Evolutionary conservation across 2,888 invertebrate species (phyloP), one percentile per base, ranked within the genome.

Genomic region (Tiliacea citrago): DNA sequence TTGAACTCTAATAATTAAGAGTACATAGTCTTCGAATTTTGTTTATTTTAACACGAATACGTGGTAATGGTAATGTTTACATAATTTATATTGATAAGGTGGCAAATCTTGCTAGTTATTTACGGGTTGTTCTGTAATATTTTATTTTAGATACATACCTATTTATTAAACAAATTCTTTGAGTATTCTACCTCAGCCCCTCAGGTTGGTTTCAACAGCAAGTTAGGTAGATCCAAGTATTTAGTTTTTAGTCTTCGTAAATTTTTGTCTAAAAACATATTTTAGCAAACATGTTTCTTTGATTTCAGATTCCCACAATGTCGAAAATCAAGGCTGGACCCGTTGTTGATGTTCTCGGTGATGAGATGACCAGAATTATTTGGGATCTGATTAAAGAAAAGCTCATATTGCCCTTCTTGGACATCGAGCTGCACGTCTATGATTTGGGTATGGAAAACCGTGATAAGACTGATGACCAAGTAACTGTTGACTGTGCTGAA

Each of bases 381-480:
- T 99, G 99, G 99, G 99, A 99, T 91, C 97, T 98, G 55, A 99
- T 99, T 90, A 99, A 99, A 95, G 97, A 99, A 76, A 99, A 99
- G 94, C 97, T 99, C 57, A 99, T 99, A 91, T 96, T 99, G 81
- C 99, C 99, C 0, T 99, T 99, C 95, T 97, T 99, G 89, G 99
- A 99, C 92, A 98, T 99, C 87, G 99, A 99, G 93, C 95, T 99
- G 74, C 99, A 99, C 92, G 98, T 98, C 12, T 99, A 97, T 93
- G 99, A 99, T 95, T 97, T 99, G 91, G 99, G 99, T 66, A 99
- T 99, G 88, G 99, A 99, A 96, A 97, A 99, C 93, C 97, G 99
- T 79, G 99, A 99, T 93, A 97, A 98, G 88, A 99, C 99, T 68
- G 97, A 98, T 77, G 99, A 99, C 92, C 98, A 99, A 95, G 99